A percentile compares a stretch with the other conserved stretches of the same genome.
These are phyloP conservation scores for Hemichromis elongatus DNA, from an alignment of 2,113 vertebrate genomes.

Conservation along the genomic window DNA sequence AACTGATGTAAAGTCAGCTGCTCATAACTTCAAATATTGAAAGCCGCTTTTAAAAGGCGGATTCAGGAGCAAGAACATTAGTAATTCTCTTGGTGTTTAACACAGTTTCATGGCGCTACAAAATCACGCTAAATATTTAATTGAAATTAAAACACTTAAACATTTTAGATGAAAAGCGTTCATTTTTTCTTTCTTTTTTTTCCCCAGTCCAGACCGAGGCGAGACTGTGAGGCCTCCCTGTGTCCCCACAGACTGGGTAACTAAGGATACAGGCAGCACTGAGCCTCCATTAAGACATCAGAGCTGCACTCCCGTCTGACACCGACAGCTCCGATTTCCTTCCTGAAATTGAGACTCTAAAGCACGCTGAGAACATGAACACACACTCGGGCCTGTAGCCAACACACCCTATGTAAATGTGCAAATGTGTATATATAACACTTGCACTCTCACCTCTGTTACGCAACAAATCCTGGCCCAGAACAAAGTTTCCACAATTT, in stretches of 20 bases:
- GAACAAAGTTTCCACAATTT: not conserved
- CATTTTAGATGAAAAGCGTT: not conserved
- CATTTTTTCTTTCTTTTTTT: not conserved
- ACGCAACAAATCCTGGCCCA: not conserved
- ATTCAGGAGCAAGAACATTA: not conserved
- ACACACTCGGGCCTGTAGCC: not conserved
- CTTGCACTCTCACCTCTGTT: not conserved
- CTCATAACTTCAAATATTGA: not conserved
- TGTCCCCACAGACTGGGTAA: slow-evolving; percentile 40
- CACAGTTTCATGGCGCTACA: not conserved
- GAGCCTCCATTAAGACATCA: slow-evolving; percentile 63
- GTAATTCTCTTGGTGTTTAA: not conserved
- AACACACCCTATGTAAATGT: slow-evolving; percentile 28
- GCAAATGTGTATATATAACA: not conserved
- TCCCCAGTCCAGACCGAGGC: not conserved
- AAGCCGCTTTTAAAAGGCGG: not conserved
- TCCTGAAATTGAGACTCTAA: slow-evolving; percentile 51
- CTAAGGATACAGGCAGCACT: slow-evolving; percentile 32
- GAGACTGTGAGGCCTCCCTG: slow-evolving; percentile 17
- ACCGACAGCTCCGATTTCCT: slow-evolving; percentile 54
- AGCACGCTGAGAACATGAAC: not conserved
- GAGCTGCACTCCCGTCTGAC: slow-evolving; percentile 46
- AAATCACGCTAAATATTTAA: not conserved
- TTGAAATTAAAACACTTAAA: not conserved
- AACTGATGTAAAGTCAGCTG: not conserved